Evolutionary conservation across 23 tunicate species (phyloP).

Genomic region (Ascidia mentula): DNA sequence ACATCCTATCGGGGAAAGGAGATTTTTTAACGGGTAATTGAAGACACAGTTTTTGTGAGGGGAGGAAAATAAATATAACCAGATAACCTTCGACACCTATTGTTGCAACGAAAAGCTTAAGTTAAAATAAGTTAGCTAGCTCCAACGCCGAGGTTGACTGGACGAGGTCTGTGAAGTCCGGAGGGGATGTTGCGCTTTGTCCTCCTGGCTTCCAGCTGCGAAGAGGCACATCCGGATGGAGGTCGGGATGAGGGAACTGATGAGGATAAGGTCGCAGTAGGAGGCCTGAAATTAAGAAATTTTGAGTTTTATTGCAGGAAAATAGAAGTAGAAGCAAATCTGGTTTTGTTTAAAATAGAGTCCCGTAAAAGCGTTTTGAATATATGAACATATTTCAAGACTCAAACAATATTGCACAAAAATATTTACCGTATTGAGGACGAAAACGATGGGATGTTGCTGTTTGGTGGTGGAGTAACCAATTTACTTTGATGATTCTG

Average conservation of each 20-base stretch:
- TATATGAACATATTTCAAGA: not conserved
- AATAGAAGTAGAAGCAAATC: not conserved
- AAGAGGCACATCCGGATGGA: conserved; percentile 7
- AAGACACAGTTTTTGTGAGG: too few species aligned
- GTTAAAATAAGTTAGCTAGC: conserved; percentile 16
- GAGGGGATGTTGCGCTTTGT: conserved; percentile 8
- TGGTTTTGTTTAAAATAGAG: not conserved
- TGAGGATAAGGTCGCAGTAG: not conserved
- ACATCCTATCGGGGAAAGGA: too few species aligned
- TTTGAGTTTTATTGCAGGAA: too few species aligned
- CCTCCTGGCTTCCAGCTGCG: not conserved
- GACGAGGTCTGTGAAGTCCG: conserved; percentile 21
- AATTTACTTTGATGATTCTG: not conserved
- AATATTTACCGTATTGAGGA: not conserved
- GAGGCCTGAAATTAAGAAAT: not conserved
- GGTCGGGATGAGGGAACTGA: conserved; percentile 8
- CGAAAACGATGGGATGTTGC: not conserved
- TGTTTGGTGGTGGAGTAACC: not conserved
- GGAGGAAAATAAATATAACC: too few species aligned
- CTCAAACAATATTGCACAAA: not conserved
- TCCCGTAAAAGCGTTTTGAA: not conserved
- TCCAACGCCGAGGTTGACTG: conserved; percentile 29
- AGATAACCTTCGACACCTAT: not conserved
- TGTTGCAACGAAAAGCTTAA: not conserved
- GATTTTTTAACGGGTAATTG: too few species aligned